Conservation (phyloP, 2,797 vertebrate species). For the Pseudotriccus pelzelni region DNA sequence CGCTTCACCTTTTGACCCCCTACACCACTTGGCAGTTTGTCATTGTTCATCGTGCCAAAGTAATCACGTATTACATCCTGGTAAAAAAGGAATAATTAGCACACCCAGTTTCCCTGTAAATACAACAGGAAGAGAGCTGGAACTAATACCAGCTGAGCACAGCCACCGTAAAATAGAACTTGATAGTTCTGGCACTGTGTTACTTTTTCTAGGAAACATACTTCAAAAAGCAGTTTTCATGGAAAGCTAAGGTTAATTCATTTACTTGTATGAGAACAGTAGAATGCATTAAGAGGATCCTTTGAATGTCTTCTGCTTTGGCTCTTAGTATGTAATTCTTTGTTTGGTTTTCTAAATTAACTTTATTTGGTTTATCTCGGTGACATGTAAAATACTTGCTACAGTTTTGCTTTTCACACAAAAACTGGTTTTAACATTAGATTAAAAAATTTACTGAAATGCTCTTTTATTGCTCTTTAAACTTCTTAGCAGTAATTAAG, state of each 20-base stretch:
- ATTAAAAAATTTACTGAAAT: background rate
- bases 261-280: background rate
- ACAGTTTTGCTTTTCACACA: background rate
- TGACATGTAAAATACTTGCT: background rate
- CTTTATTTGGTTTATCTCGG: background rate
- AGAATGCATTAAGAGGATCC: background rate
- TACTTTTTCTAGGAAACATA: background rate
- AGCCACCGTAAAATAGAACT: background rate
- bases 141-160: background rate
- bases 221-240: background rate
- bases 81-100: conserved; percentile 24
- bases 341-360: background rate
- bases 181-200: background rate
- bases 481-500: background rate
- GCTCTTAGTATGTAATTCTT: background rate
- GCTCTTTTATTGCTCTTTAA: background rate
- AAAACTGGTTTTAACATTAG: background rate
- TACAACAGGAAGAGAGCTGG: background rate
- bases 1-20: conserved; percentile 16
- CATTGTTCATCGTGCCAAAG: conserved; percentile 3
- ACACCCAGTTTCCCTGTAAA: conserved; percentile 16
- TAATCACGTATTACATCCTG: conserved; percentile 28
- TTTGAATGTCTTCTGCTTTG: background rate
- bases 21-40: conserved; percentile 19
- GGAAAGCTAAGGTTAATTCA: background rate